phyloP scores from a whole-genome alignment of 2,113 vertebrate genomes.

The Acanthochromis polyacanthus region DNA sequence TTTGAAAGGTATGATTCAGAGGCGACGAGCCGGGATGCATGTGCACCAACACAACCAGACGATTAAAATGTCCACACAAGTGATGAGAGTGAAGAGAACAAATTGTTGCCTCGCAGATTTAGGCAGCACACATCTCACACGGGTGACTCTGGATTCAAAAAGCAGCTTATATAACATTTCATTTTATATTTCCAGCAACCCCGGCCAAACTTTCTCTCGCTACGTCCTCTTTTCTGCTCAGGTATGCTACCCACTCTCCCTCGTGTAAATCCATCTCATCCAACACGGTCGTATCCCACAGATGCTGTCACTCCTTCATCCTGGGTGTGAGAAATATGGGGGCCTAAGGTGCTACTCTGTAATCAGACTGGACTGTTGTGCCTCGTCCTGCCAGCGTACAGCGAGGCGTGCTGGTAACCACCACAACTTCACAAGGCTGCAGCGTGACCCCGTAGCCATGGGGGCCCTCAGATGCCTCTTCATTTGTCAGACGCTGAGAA shows the following conservation, averaged over 20 bases:
- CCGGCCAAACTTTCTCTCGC: not conserved
- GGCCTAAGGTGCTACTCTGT: slow-evolving; percentile 71
- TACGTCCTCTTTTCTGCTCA: slow-evolving; percentile 34
- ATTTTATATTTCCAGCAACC: not conserved
- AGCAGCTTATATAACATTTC: not conserved
- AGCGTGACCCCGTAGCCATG: slow-evolving; percentile 38
- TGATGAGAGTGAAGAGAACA: not conserved
- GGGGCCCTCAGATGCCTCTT: slow-evolving; percentile 40
- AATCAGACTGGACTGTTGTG: slow-evolving; percentile 66
- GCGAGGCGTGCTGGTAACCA: slow-evolving; percentile 51
- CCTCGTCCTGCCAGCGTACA: slow-evolving; percentile 42
- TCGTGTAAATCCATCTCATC: slow-evolving; percentile 55
- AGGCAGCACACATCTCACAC: not conserved
- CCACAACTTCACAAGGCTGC: slow-evolving; percentile 59
- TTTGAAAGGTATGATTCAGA: slow-evolving; percentile 80
- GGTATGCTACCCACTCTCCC: slow-evolving; percentile 41
- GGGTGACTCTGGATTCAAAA: not conserved
- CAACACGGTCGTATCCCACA: slow-evolving; percentile 56
- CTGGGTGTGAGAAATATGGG: slow-evolving; percentile 68
- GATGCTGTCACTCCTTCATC: slow-evolving; percentile 64
- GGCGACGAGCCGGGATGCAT: slow-evolving; percentile 12
- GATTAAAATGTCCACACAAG: not conserved
- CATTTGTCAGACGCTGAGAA: slow-evolving; percentile 22
- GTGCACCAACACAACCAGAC: slow-evolving; percentile 21
- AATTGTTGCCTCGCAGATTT: not conserved